Evolutionary conservation across 2,888 invertebrate genomes (phyloP).

Genomic region (Epistrophe eligans): DNA sequence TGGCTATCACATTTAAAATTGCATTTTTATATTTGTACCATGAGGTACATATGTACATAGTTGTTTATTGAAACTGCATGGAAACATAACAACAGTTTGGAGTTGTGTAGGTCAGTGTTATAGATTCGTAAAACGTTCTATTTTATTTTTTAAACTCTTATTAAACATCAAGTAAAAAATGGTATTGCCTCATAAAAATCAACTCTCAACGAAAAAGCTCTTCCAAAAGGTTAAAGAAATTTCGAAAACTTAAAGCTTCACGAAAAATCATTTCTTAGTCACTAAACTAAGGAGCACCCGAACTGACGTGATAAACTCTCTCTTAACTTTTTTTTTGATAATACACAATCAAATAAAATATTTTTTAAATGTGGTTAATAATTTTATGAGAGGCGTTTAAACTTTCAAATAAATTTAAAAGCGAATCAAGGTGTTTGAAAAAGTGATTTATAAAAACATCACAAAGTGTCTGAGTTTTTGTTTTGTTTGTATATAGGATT

Average conservation of each 20-base stretch:
- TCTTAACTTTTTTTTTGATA: neutral
- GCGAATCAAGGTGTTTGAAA: neutral
- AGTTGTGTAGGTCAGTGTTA: too few species aligned
- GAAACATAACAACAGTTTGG: too few species aligned
- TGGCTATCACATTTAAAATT: too few species aligned
- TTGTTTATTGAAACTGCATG: too few species aligned
- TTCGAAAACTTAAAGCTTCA: neutral
- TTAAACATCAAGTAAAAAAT: neutral
- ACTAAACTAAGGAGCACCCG: conserved; percentile 52
- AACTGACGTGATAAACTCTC: conserved; percentile 39
- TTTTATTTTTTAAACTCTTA: too few species aligned
- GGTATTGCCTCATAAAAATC: neutral
- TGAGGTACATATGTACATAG: too few species aligned
- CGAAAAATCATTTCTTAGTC: conserved; percentile 40
- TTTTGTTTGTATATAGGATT: neutral
- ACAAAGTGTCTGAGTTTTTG: conserved; percentile 2
- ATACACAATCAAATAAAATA: neutral
- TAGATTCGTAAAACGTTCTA: too few species aligned
- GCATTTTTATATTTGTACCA: too few species aligned
- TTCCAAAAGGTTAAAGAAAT: neutral
- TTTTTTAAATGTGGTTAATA: neutral
- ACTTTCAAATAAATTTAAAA: neutral
- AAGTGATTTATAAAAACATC: conserved; percentile 23
- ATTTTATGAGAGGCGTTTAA: neutral
- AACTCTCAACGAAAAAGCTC: neutral